Evolutionary conservation across 2,888 invertebrate species (phyloP), one percentile per base, ranked within the genome.

Genomic region (Argyra leucocephala): DNA sequence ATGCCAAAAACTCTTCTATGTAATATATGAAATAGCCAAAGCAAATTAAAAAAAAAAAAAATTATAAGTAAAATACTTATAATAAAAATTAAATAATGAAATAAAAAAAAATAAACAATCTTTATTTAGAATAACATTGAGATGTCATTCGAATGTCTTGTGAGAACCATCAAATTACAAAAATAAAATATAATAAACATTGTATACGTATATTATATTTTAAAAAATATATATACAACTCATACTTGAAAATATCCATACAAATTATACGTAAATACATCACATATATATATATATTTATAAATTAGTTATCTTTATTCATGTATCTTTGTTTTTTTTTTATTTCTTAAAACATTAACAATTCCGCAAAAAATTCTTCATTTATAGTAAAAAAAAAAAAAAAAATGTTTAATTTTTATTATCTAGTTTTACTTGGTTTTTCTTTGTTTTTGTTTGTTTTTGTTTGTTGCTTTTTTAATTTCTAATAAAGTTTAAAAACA

Each of bases 61-160:
- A 48, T 48, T 6, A 18, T 48, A 48, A 48, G 5, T 15, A 48
- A 48, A n/a, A 48, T 5, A 48, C 12, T 48, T 12, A 48, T 18
- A 18, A 31, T 10, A 31, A 6, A 31, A 31, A 31, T 7, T 4
- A 48, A 18, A 48, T 9, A 48, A 48, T 5, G 10, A 48, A 48
- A 48, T 48, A 18, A 48, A 48, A 15, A 48, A 48, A 48, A 48
- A 48, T 18, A 48, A 48, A 48, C 12, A 48, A 48, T 18, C 6
- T 48, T 48, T 48, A 48, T 48, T 48, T 48, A 48, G 48, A 48
- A 67, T 68, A 63, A 66, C 66, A 68, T 66, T 68, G 64, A 65
- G 66, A 37, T 68, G 65, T 63, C 66, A 63, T 67, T 67, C 26
- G 48, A 48, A 48, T 48, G 48, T 48, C 48, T 48, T 48, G 18